phyloP scores from a whole-genome alignment of 2,113 vertebrate species.

The Serinus canaria region DNA sequence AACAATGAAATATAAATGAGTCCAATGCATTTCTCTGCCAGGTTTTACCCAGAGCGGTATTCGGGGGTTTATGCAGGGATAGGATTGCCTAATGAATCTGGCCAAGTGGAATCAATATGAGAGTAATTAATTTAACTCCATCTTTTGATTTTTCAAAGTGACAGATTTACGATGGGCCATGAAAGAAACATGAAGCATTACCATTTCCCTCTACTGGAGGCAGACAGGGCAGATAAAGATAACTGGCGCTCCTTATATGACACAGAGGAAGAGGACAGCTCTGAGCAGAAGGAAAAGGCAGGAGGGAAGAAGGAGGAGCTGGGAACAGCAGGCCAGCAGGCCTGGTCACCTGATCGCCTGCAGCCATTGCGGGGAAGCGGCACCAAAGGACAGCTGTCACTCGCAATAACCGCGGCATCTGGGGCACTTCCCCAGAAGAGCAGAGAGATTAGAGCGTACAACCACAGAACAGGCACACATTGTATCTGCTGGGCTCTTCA shows the following conservation, averaged over 20 bases:
- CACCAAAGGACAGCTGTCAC: neutral
- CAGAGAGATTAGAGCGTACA: neutral
- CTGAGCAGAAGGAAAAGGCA: neutral
- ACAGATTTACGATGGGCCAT: neutral
- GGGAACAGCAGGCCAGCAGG: neutral
- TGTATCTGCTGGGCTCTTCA: neutral
- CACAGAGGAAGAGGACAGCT: neutral
- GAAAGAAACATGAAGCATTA: neutral
- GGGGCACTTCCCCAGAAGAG: neutral
- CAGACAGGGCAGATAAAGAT: neutral
- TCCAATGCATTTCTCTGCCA: neutral
- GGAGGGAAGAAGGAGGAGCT: neutral
- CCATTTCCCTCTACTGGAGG: neutral
- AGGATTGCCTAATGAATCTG: neutral
- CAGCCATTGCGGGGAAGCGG: neutral
- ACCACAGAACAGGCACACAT: neutral
- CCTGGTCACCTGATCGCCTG: neutral
- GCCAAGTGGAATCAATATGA: neutral
- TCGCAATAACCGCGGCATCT: neutral
- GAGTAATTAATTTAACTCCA: conserved; percentile 27
- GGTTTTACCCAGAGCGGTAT: neutral
- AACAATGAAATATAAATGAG: conserved; percentile 53
- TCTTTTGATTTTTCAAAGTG: conserved; percentile 13
- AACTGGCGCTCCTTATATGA: neutral
- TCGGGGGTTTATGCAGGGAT: neutral